Evolutionary conservation across 2,113 vertebrate genomes (phyloP).

Genomic region (Corythornis vintsioides): DNA sequence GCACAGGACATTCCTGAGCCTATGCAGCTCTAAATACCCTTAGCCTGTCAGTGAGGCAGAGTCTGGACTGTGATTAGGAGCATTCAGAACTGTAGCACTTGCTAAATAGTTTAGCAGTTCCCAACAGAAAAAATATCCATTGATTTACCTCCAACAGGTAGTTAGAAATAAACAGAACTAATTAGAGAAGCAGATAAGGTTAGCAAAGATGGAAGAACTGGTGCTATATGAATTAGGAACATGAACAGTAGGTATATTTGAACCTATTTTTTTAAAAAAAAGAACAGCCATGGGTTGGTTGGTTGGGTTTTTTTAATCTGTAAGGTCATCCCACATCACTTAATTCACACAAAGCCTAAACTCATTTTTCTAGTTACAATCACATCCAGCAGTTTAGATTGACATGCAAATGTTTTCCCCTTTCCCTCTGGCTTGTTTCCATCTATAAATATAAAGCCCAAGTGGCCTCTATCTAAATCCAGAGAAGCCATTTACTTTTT

Average conservation of each 20-base stretch:
- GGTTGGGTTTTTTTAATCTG: background rate
- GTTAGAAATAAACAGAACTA: background rate
- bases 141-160: background rate
- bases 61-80: too few relatives aligned
- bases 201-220: background rate
- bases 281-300: too few relatives aligned
- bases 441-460: background rate
- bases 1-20: rapidly evolving
- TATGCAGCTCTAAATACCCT: background rate
- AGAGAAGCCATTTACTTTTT: background rate
- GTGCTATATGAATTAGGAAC: background rate
- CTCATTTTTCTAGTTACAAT: background rate
- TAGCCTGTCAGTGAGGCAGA: background rate
- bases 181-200: background rate
- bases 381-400: background rate
- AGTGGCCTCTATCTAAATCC: background rate
- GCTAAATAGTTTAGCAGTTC: background rate
- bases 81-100: rapidly evolving
- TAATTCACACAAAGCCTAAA: background rate
- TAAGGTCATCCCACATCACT: background rate
- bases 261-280: background rate
- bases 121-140: background rate
- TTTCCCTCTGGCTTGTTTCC: background rate
- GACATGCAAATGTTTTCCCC: background rate
- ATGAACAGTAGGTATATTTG: background rate